phyloP scores from a whole-genome alignment of 2,797 vertebrate species.

The Propithecus perrieri region DNA sequence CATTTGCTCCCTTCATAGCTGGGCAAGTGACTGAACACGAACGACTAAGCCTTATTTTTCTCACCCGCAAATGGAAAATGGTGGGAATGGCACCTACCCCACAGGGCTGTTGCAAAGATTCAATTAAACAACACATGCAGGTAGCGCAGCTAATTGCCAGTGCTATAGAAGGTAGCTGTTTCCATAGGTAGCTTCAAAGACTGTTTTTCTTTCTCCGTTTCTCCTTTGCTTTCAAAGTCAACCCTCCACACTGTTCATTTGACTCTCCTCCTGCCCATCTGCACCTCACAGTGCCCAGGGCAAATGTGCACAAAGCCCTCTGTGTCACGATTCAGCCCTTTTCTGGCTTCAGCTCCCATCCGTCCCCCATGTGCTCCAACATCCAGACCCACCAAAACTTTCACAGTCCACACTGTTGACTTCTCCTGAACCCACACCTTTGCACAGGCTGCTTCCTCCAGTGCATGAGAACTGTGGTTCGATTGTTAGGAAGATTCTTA shows the following conservation, averaged over 20 bases:
- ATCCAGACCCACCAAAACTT: neutral
- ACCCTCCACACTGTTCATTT: neutral
- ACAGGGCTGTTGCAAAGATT: neutral
- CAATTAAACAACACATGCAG: neutral
- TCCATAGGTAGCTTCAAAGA: neutral
- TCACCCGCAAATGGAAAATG: neutral
- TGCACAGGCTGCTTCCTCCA: accelerated
- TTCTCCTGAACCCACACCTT: neutral
- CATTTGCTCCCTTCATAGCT: neutral
- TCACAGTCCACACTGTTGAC: accelerated
- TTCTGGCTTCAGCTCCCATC: accelerated
- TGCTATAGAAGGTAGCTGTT: neutral
- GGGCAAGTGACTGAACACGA: neutral
- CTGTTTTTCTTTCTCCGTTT: neutral
- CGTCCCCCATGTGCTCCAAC: too few species aligned
- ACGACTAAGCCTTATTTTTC: neutral
- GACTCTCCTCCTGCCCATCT: neutral
- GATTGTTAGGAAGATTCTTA: too few species aligned
- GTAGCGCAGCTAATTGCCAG: neutral
- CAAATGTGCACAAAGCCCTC: neutral
- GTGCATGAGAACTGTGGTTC: neutral
- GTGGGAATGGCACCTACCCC: neutral
- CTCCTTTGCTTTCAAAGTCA: neutral
- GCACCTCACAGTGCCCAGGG: accelerated
- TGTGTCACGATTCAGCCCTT: neutral